Conservation (phyloP, 2,797 vertebrate species). For the Mionectes olivaceus region DNA sequence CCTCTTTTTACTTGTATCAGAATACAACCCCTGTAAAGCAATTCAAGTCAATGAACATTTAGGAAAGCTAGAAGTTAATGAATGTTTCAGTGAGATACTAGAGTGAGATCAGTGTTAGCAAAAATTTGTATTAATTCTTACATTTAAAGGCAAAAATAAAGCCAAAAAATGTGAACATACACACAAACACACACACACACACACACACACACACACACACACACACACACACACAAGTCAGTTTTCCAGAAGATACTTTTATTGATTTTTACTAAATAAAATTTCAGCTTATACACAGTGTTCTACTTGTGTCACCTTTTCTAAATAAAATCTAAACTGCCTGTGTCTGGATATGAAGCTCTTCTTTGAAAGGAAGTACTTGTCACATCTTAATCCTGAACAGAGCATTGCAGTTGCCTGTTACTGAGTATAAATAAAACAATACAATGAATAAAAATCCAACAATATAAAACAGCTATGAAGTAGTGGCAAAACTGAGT, state of each 20-base stretch:
- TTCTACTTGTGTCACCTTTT: neutral
- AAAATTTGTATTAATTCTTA: neutral
- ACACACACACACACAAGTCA: no score
- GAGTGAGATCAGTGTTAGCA: neutral
- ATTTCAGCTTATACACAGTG: neutral
- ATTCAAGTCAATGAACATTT: neutral
- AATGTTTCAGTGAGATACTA: neutral
- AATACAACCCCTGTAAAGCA: neutral
- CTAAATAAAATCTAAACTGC: neutral
- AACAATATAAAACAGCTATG: neutral
- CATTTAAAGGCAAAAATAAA: neutral
- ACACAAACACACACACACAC: accelerated
- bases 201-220: no score
- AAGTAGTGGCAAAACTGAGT: neutral
- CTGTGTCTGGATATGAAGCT: neutral
- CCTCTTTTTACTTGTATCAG: neutral
- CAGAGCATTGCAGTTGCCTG: neutral
- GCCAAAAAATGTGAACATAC: neutral
- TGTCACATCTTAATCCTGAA: neutral
- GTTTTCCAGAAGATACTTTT: neutral
- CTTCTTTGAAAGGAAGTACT: neutral
- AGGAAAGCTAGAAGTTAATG: neutral
- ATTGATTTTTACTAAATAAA: neutral
- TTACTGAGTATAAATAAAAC: neutral
- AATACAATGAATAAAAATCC: neutral